Base-by-base conservation (phyloP, 1,140 invertebrate genomes). In the Planococcus citri region DNA sequence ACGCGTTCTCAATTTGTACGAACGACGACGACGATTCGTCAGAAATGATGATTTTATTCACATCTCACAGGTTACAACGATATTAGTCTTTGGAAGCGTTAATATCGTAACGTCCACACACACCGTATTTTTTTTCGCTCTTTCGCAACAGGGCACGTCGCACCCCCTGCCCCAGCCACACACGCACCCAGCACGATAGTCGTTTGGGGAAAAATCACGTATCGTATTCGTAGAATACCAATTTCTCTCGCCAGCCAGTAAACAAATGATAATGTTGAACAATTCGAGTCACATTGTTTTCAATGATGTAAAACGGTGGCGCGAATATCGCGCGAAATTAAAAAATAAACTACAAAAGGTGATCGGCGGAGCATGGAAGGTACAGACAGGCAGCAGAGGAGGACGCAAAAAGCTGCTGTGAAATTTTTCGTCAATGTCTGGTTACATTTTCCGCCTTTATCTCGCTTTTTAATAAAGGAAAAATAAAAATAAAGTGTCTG, bases 1-100 rank as follows among this genome's bases (percentile, higher is more conserved):
- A 51, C 41, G 41, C 41, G 41, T 51, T 51, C 41, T 51, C 41
- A 51, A 51, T 51, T 51, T 51, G 41, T 51, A 51, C 41, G n/a
- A n/a, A n/a, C n/a, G n/a, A n/a, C n/a, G n/a, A n/a, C n/a, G n/a
- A 20, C 41, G 41, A 51, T 51, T 51, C 41, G 41, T 51, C 41
- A 20, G 41, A 51, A 51, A 51, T 20, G 41, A 51, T 51, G 41
- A 51, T 51, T 51, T 51, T 51, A 51, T 51, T 51, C 41, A 20
- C 41, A 51, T 51, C 41, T 51, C 41, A 20, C 41, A 17, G 41
- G 41, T 51, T 51, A 51, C 41, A 51, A n/a, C 41, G 41, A 51
- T 51, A 51, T 51, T 51, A 51, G 41, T 51, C 41, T 51, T n/a
- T 20, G 41, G 41, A 51, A 51, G 41, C 41, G 41, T 51, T 51